Conservation (phyloP, 2,113 vertebrate genomes). For the Probosciger aterrimus region DNA sequence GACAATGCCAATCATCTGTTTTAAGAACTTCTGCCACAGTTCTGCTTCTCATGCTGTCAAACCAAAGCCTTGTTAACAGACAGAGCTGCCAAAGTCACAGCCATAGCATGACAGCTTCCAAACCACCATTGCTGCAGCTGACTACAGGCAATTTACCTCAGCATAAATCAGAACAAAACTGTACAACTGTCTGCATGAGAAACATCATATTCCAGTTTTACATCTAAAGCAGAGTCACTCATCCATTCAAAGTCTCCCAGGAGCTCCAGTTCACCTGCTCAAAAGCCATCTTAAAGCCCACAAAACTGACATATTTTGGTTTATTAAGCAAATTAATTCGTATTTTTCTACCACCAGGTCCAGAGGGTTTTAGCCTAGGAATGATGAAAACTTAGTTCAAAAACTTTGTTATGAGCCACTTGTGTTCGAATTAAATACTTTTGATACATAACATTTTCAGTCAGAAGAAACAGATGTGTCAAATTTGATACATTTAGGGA, state of each 20-base stretch:
- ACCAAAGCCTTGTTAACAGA: background rate
- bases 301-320: background rate
- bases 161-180: background rate
- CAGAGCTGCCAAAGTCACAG: background rate
- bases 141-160: too few species aligned
- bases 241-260: background rate
- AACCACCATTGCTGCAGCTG: background rate
- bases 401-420: background rate
- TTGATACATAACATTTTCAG: too few species aligned
- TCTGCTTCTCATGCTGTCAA: background rate
- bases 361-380: background rate
- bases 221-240: background rate
- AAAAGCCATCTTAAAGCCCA: background rate
- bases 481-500: background rate
- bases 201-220: background rate
- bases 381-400: background rate
- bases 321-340: background rate
- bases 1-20: background rate
- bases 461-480: background rate
- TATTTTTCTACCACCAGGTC: background rate
- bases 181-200: background rate
- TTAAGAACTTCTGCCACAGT: background rate
- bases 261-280: background rate
- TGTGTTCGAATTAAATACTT: background rate
- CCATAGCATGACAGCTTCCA: background rate